phyloP scores from a whole-genome alignment of 2,797 vertebrate genomes.

The Pantherophis vulpinus region DNA sequence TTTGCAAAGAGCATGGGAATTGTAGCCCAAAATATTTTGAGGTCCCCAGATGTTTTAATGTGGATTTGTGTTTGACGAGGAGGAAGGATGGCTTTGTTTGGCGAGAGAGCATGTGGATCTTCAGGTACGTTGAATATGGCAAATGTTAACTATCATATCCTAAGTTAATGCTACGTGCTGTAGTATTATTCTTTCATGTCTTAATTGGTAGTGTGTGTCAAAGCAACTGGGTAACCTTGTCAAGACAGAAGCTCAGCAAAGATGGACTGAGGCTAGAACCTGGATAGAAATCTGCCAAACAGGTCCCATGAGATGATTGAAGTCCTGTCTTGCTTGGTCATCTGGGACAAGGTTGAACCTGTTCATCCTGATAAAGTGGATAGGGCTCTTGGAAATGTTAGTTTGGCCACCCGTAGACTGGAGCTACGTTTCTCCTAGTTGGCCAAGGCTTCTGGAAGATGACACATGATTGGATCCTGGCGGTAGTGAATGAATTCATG shows the following conservation, averaged over 20 bases:
- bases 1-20: neutral
- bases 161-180: constrained; percentile 53
- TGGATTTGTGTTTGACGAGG: constrained; percentile 24
- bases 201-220: neutral
- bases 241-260: neutral
- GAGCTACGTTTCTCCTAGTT: neutral
- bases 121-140: neutral
- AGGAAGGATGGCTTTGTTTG: neutral
- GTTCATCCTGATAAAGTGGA: neutral
- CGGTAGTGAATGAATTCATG: neutral
- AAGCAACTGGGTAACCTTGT: neutral
- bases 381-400: neutral
- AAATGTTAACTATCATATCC: constrained; percentile 15
- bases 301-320: neutral
- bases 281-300: neutral
- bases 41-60: constrained; percentile 33
- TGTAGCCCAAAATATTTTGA: neutral
- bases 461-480: neutral
- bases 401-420: neutral
- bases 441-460: neutral
- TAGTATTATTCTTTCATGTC: constrained; percentile 60
- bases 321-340: neutral
- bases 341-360: neutral
- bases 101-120: neutral
- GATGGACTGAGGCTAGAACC: neutral